These are phyloP conservation scores for Sylvia atricapilla DNA, from an alignment of 2,113 vertebrate genomes.

Conservation along the genomic window DNA sequence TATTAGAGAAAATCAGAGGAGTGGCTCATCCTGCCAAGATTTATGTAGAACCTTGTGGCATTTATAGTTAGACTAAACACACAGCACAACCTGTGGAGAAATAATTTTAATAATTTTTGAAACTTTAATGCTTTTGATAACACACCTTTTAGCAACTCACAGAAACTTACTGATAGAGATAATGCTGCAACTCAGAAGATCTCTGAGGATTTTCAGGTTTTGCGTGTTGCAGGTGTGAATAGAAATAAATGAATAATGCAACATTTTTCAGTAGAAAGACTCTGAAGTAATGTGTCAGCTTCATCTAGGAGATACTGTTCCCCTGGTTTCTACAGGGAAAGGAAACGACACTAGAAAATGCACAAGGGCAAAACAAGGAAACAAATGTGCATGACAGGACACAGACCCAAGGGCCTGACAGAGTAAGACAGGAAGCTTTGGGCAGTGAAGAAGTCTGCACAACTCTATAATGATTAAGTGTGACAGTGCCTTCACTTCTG, in stretches of 20 bases:
- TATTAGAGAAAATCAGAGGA: neutral
- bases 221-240: neutral
- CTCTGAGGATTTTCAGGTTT: neutral
- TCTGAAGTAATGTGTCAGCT: conserved; percentile 15
- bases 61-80: neutral
- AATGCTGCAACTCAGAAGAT: neutral
- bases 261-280: neutral
- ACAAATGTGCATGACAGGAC: neutral
- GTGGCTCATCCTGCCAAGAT: neutral
- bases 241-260: neutral
- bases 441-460: neutral
- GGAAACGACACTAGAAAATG: neutral
- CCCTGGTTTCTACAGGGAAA: neutral
- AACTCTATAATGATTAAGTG: neutral
- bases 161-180: neutral
- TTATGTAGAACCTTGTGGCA: neutral
- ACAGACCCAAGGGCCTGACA: neutral
- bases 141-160: neutral
- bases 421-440: neutral
- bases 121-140: neutral
- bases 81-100: neutral
- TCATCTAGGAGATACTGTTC: neutral
- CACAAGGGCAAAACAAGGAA: neutral
- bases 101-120: neutral
- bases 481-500: neutral